Percentiles rank a stretch among this genome's conserved stretches.
Evolutionary conservation across 1,140 invertebrate genomes (phyloP).

Genomic region (Cyclina sinensis): DNA sequence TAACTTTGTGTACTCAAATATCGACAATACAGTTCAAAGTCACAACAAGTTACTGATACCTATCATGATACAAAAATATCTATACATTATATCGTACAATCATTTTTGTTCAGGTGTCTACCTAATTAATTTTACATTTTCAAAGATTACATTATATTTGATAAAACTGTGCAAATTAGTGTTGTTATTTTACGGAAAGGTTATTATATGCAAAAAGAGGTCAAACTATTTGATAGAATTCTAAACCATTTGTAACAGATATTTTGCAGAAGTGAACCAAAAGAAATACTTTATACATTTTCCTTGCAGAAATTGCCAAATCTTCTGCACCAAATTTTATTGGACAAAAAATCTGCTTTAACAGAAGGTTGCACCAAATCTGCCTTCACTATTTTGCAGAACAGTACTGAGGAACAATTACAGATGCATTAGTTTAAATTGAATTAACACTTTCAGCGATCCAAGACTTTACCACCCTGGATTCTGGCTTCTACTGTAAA

Average conservation of each 20-base stretch:
- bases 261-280: no score
- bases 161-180: not conserved
- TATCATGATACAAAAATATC: constrained; percentile 14
- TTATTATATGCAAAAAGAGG: no score
- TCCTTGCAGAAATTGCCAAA: no score
- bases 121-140: constrained; percentile 18
- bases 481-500: no score
- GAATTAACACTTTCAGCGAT: constrained; percentile 28
- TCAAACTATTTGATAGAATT: no score
- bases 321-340: no score
- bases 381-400: no score
- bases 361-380: no score
- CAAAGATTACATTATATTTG: constrained; percentile 3
- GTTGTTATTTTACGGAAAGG: no score
- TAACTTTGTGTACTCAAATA: constrained; percentile 25
- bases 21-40: constrained; percentile 31
- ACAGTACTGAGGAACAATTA: not conserved
- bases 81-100: constrained; percentile 32
- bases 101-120: constrained; percentile 22
- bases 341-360: no score
- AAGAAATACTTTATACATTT: no score
- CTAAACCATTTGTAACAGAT: no score
- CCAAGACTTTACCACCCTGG: not conserved
- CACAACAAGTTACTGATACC: constrained; percentile 19
- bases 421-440: constrained; percentile 28